A percentile compares a stretch with the other conserved stretches of the same genome.
These are phyloP conservation scores for Lepidonotus clava DNA, from an alignment of 2,888 invertebrate genomes.

Conservation along the genomic window DNA sequence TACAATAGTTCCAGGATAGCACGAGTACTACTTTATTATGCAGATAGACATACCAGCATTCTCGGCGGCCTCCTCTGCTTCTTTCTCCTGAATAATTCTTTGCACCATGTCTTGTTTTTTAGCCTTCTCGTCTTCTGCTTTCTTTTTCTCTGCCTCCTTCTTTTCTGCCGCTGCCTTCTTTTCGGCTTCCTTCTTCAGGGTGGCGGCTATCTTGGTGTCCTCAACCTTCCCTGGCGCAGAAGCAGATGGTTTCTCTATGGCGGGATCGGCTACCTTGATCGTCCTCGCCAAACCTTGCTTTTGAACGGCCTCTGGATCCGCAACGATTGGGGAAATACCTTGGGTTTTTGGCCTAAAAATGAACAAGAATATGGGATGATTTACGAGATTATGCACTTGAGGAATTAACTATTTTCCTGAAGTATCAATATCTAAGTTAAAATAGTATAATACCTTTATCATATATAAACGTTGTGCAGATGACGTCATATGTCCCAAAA, in stretches of 20 bases:
- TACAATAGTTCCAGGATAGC: too few relatives aligned
- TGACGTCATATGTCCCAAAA: too few relatives aligned
- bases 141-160: slow-evolving; percentile 60
- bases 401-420: too few relatives aligned
- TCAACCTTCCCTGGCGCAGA: slow-evolving; percentile 45
- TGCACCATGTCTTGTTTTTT: slow-evolving; percentile 60
- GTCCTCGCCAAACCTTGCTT: slow-evolving; percentile 20
- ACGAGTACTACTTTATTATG: too few relatives aligned
- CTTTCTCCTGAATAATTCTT: slow-evolving; percentile 62
- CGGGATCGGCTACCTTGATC: slow-evolving; percentile 29
- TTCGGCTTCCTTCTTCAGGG: neutral
- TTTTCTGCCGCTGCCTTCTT: slow-evolving; percentile 54
- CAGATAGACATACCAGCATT: slow-evolving; percentile 69
- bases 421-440: too few relatives aligned
- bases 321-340: neutral
- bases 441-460: too few relatives aligned
- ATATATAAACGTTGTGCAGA: too few relatives aligned
- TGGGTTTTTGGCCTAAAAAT: slow-evolving; percentile 2
- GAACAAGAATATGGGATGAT: too few relatives aligned
- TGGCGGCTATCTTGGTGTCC: slow-evolving; percentile 44
- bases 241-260: neutral
- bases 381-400: too few relatives aligned
- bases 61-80: slow-evolving; percentile 71
- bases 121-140: slow-evolving; percentile 55
- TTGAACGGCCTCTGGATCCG: neutral